Conservation (phyloP, 2,888 invertebrate species). For the Lasioglossum calceatum region DNA sequence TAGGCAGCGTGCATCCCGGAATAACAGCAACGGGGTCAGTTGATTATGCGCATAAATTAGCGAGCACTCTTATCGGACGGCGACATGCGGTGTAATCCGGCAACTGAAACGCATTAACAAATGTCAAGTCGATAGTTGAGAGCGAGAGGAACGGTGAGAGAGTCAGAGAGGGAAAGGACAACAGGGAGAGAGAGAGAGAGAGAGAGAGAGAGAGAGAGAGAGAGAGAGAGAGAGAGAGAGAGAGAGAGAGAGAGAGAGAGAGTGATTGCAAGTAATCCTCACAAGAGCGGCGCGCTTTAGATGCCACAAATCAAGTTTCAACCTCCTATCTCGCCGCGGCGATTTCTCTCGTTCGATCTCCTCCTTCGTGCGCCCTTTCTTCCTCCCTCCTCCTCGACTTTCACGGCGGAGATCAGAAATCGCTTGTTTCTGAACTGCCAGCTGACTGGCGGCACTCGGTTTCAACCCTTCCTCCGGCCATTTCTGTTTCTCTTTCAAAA, state of each 20-base stretch:
- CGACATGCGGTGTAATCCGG: conserved; percentile 77
- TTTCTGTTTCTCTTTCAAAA: too few species aligned
- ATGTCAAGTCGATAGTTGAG: conserved; percentile 69
- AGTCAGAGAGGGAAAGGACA: background rate
- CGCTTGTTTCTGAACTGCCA: conserved; percentile 30
- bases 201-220: background rate
- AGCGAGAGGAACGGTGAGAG: conserved; percentile 26
- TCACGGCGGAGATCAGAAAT: conserved; percentile 15
- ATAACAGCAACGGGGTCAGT: conserved; percentile 35
- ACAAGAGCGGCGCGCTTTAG: conserved; percentile 66
- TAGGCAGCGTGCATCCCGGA: conserved; percentile 34
- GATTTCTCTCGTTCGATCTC: conserved; percentile 50
- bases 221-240: conserved; percentile 2
- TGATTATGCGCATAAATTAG: conserved; percentile 78
- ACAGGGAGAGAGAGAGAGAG: background rate
- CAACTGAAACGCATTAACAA: conserved; percentile 81
- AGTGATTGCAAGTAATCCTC: conserved; percentile 67
- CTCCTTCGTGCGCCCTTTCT: conserved; percentile 1
- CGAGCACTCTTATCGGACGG: conserved; percentile 72
- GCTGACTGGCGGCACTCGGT: background rate
- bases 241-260: conserved; percentile 29
- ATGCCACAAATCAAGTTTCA: conserved; percentile 74
- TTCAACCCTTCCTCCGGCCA: background rate
- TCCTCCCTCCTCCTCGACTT: conserved; percentile 16
- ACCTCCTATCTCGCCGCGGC: conserved; percentile 52